These are phyloP conservation scores for Patella ulyssiponensis DNA, from an alignment of 2,888 invertebrate genomes.

Conservation along the genomic window DNA sequence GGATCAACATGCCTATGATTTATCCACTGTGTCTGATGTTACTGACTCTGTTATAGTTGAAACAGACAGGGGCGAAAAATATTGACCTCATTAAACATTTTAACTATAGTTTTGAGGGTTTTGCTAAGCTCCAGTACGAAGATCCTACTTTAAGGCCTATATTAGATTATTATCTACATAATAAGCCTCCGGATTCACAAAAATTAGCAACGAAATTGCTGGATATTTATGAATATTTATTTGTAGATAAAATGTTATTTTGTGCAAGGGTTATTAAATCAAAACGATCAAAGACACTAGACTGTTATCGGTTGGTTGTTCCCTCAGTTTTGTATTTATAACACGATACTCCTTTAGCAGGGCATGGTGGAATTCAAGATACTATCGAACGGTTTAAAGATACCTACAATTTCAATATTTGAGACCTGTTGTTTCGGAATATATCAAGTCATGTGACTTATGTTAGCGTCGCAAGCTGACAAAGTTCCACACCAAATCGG, in stretches of 20 bases:
- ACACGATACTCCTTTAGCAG: conserved; percentile 28
- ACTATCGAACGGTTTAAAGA: conserved; percentile 27
- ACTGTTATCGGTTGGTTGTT: conserved; percentile 27
- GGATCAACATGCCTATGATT: too few relatives aligned
- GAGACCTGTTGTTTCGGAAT: conserved; percentile 19
- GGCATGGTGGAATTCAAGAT: conserved; percentile 31
- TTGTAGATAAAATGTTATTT: conserved; percentile 32
- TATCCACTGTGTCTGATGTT: too few relatives aligned
- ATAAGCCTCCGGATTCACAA: conserved; percentile 23
- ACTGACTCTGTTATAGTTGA: too few relatives aligned
- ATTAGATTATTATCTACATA: conserved; percentile 12
- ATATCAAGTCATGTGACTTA: conserved; percentile 20
- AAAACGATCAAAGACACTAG: conserved; percentile 23
- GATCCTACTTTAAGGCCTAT: conserved; percentile 1
- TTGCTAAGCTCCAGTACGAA: conserved; percentile 3
- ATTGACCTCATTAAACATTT: background rate
- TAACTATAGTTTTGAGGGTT: background rate
- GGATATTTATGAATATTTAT: conserved; percentile 26
- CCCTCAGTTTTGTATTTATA: conserved; percentile 23
- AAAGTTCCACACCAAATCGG: conserved; percentile 10
- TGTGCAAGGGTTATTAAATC: conserved; percentile 25
- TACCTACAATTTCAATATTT: conserved; percentile 24
- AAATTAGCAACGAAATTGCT: conserved; percentile 28
- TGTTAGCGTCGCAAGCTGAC: conserved; percentile 29
- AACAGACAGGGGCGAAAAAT: background rate